Evolutionary conservation across 1,140 invertebrate species (phyloP), one percentile per base, ranked within the genome.

Genomic region (Pogonomyrmex californicus): DNA sequence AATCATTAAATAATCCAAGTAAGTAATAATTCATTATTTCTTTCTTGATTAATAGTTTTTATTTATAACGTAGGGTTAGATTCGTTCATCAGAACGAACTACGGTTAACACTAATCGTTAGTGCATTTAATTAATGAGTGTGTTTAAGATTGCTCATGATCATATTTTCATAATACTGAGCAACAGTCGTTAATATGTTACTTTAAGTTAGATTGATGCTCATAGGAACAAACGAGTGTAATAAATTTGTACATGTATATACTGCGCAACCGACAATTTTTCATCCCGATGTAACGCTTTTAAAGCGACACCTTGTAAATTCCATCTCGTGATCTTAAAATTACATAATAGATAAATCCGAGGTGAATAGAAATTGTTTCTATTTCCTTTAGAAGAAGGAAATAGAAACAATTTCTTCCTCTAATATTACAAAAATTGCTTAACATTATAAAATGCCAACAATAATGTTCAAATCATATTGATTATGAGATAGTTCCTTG

Each of bases 361-460:
- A 7, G 65, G n/a, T 71, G 10, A 71, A 44, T 0, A 23, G 23
- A 23, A 23, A 23, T 23, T 23, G 23, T 23, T 23, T 23, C 23
- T 0, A 23, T 23, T 23, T 17, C 30, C 36, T 17, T 66, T n/a
- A 10, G 4, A 1, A 14, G 12, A 7, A 4, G 77, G 49, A 33
- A 70, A 12, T 36, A 36, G 30, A 75, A 83, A 83, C 56, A 75
- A 83, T 83, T 36, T 70, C 30, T 75, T 75, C 7, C 54, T 75
- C 41, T 47, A 30, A 33, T 14, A 12, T 83, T 83, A 36, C 41
- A 83, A 83, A 83, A 75, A 44, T 54, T n/a, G 65, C 10, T 44
- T 58, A 63, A n/a, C 23, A 44, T 79, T 83, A 75, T 71, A 83
- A 83, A 75, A 83, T 73, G 41, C 38, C 49, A 83, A 56, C 56